Percentiles rank a stretch among this genome's conserved stretches.
Evolutionary conservation across 2,113 vertebrate genomes (phyloP).

Genomic region (Zootoca vivipara): DNA sequence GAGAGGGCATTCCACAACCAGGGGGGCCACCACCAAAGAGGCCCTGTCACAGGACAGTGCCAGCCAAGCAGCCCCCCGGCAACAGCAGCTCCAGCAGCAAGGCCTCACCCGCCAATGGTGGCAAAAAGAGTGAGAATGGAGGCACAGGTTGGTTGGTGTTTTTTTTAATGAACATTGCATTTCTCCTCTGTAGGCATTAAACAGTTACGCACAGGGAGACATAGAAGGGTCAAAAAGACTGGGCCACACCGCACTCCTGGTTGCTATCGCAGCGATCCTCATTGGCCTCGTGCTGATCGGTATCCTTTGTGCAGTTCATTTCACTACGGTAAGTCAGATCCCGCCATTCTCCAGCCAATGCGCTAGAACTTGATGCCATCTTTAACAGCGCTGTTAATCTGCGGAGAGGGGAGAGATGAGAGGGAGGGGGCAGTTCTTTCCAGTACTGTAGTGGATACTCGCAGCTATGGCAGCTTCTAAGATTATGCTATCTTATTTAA

Average conservation of each 20-base stretch:
- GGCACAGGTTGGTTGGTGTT: background rate
- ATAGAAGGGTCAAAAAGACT: slow-evolving; percentile 82
- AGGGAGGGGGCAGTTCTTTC: no score
- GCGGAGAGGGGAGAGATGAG: no score
- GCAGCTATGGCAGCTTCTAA: no score
- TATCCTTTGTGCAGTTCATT: slow-evolving; percentile 79
- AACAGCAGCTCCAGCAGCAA: no score
- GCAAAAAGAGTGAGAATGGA: accelerated
- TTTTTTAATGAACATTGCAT: slow-evolving; percentile 23
- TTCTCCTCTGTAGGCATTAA: slow-evolving; percentile 80
- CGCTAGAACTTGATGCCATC: background rate
- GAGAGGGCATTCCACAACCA: no score
- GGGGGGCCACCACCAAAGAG: no score
- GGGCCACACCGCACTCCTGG: slow-evolving; percentile 84
- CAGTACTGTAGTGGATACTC: no score
- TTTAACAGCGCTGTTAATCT: no score
- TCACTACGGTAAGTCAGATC: slow-evolving; percentile 77
- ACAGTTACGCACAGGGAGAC: slow-evolving; percentile 86
- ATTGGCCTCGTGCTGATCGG: slow-evolving; percentile 83
- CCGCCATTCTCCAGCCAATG: background rate
- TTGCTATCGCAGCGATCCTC: slow-evolving; percentile 83
- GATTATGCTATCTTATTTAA: no score
- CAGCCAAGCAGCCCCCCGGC: no score
- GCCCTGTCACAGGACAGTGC: no score
- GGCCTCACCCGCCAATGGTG: no score